Percentiles rank a stretch among this genome's conserved stretches.
phyloP scores from a whole-genome alignment of 2,888 invertebrate genomes.

The Timema cristinae region DNA sequence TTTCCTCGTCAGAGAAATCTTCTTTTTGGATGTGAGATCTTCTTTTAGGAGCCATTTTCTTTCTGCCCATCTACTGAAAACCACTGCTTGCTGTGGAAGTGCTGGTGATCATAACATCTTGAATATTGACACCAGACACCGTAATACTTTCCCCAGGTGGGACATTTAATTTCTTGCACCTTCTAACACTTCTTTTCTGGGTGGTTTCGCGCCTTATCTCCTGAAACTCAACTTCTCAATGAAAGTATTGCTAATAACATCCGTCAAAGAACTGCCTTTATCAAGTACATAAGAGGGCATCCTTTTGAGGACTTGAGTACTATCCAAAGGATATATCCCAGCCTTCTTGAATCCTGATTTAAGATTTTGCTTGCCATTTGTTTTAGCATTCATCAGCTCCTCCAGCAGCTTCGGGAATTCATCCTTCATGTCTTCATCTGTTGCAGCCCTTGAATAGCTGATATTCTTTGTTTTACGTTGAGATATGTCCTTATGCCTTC shows the following conservation, averaged over 20 bases:
- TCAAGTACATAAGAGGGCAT: conserved; percentile 4
- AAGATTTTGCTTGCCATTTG: background rate
- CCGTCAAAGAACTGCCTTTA: background rate
- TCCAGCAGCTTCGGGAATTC: background rate
- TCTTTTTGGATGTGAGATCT: too few relatives aligned
- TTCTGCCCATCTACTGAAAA: too few relatives aligned
- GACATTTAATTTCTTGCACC: conserved; percentile 5
- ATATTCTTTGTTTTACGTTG: background rate
- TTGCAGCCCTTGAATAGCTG: conserved; percentile 4
- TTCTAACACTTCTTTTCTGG: background rate
- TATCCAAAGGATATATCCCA: conserved; percentile 8
- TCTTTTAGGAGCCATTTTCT: too few relatives aligned
- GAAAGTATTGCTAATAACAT: background rate
- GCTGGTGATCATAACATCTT: background rate
- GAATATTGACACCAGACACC: background rate
- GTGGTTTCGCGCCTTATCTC: background rate
- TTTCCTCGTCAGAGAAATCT: background rate
- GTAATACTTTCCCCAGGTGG: background rate
- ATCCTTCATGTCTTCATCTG: background rate
- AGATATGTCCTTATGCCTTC: background rate
- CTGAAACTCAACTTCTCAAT: background rate
- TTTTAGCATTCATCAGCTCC: background rate
- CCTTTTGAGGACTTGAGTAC: conserved; percentile 3
- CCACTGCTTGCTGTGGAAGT: background rate
- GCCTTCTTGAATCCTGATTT: conserved; percentile 2